Conservation (phyloP, 2,888 invertebrate species). For the Eupsilia transversa region DNA sequence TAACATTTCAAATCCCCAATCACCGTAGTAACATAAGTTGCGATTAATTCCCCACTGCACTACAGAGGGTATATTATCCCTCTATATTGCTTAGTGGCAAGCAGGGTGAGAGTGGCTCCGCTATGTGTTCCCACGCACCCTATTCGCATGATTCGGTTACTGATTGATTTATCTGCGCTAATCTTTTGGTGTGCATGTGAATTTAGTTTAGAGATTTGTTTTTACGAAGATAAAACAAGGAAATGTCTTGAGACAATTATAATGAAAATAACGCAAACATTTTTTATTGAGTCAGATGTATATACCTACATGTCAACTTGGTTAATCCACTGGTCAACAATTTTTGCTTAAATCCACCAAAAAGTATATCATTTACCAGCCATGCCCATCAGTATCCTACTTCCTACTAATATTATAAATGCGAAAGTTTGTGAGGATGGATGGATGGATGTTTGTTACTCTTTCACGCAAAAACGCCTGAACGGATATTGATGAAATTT, state of each 20-base stretch:
- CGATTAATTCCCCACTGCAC: constrained; percentile 55
- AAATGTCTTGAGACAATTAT: neutral
- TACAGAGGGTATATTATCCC: constrained; percentile 52
- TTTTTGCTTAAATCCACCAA: neutral
- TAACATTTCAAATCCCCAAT: constrained; percentile 50
- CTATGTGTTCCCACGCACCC: constrained; percentile 76
- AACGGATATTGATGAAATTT: too few relatives aligned
- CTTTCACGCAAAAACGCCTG: too few relatives aligned
- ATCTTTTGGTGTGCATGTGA: constrained; percentile 49
- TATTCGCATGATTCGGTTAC: constrained; percentile 46
- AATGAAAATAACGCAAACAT: neutral
- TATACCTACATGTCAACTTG: neutral
- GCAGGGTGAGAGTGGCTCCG: constrained; percentile 61
- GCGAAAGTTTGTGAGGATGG: too few relatives aligned
- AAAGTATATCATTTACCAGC: too few relatives aligned
- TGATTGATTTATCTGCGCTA: constrained; percentile 66
- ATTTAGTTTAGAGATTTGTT: constrained; percentile 28
- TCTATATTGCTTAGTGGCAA: constrained; percentile 19
- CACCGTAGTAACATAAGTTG: constrained; percentile 60
- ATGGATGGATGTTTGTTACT: too few relatives aligned
- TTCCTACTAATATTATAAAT: too few relatives aligned
- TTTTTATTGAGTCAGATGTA: too few relatives aligned
- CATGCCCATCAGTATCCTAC: too few relatives aligned
- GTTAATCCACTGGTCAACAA: too few relatives aligned
- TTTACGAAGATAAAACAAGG: constrained; percentile 16